Percentiles rank a stretch among this genome's conserved stretches.
phyloP scores from a whole-genome alignment of 2,888 invertebrate species.

The Polydesmus complanatus region DNA sequence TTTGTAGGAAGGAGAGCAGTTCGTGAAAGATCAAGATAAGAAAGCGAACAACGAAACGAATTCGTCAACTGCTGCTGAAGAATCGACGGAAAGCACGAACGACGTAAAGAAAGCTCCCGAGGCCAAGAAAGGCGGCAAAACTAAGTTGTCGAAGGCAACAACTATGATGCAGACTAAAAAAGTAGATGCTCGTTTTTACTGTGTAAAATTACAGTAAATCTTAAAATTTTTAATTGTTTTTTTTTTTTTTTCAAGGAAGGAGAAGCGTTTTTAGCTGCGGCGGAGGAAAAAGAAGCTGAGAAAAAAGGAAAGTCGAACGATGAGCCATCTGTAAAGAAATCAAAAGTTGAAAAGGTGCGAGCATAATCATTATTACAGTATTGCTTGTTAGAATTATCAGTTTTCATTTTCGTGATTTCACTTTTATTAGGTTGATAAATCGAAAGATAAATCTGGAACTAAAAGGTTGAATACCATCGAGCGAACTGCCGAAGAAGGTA shows the following conservation, averaged over 20 bases:
- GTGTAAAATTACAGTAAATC: not conserved
- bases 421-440: no score
- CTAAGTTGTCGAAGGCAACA: constrained; percentile 3
- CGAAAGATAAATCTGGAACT: not conserved
- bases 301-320: not conserved
- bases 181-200: not conserved
- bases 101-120: not conserved
- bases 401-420: no score
- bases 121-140: not conserved
- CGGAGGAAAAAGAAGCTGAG: not conserved
- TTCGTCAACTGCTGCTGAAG: not conserved
- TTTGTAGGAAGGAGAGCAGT: constrained; percentile 8
- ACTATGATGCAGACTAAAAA: constrained; percentile 10
- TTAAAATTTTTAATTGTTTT: not conserved
- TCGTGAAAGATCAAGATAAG: not conserved
- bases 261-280: not conserved
- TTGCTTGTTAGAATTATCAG: no score
- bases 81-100: not conserved
- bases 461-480: not conserved
- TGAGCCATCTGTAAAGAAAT: not conserved
- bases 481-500: not conserved
- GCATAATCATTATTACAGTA: no score
- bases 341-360: not conserved
- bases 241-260: not conserved
- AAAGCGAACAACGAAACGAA: not conserved